These are phyloP conservation scores for Peromyscus melanophrys DNA, from an alignment of 2,797 vertebrate species.

Conservation along the genomic window DNA sequence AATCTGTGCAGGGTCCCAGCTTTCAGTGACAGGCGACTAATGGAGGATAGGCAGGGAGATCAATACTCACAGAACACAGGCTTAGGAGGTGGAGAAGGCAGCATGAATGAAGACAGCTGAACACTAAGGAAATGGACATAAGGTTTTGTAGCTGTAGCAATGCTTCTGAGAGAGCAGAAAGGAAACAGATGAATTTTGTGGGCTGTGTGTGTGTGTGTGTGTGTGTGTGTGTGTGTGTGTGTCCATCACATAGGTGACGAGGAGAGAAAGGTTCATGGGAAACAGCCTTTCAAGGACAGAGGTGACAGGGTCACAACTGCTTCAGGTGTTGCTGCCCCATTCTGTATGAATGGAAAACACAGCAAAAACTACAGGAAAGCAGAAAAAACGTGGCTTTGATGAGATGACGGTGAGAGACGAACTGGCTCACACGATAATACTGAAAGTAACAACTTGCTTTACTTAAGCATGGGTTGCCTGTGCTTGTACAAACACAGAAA, in stretches of 20 bases:
- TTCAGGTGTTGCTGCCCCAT: background rate
- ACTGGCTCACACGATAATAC: background rate
- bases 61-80: background rate
- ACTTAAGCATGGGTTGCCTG: background rate
- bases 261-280: background rate
- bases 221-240: background rate
- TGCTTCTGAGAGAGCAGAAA: background rate
- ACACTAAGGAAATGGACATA: background rate
- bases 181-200: background rate
- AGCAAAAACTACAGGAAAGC: background rate
- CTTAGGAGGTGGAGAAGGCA: background rate
- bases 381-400: no score
- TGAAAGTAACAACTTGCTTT: background rate
- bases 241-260: accelerated
- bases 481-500: background rate
- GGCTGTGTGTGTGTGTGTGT: no score
- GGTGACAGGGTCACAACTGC: accelerated
- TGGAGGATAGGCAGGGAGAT: background rate
- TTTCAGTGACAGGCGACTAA: background rate
- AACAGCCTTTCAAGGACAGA: background rate
- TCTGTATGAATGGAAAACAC: background rate
- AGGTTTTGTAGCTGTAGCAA: background rate
- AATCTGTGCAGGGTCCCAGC: background rate
- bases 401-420: background rate
- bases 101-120: background rate